Conservation (phyloP, 1,140 invertebrate genomes). For the Scaptomyza montana region DNA sequence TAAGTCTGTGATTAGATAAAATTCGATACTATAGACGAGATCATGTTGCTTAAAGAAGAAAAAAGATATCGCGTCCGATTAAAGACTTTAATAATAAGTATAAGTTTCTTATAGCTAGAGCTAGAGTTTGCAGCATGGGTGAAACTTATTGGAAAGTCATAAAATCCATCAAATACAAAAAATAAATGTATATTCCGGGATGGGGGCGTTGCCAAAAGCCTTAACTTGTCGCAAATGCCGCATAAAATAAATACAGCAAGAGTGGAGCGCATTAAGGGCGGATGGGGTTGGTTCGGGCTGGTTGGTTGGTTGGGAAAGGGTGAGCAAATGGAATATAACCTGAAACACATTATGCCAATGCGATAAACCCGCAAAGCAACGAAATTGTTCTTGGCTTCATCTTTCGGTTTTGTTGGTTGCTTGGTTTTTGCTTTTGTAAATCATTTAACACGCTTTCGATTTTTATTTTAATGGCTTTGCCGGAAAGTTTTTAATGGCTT, state of each 20-base stretch:
- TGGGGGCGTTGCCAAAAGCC: conserved; percentile 29
- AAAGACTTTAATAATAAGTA: conserved; percentile 14
- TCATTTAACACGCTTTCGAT: conserved; percentile 78
- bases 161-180: conserved; percentile 56
- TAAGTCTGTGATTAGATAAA: not conserved
- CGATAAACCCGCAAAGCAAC: conserved; percentile 48
- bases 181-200: conserved; percentile 15
- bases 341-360: conserved; percentile 48
- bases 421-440: conserved; percentile 56
- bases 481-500: conserved; percentile 66
- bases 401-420: not conserved
- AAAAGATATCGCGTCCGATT: conserved; percentile 6
- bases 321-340: conserved; percentile 27
- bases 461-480: conserved; percentile 71
- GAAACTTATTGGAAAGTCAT: conserved; percentile 71
- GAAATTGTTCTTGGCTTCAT: conserved; percentile 58
- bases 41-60: not conserved
- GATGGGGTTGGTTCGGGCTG: no score
- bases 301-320: no score
- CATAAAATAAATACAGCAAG: conserved; percentile 42
- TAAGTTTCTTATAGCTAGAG: not conserved
- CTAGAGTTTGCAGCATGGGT: not conserved
- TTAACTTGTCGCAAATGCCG: conserved; percentile 50
- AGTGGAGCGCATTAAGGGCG: not conserved
- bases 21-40: not conserved